Evolutionary conservation across 2,113 vertebrate species (phyloP).

Genomic region (Cariama cristata): DNA sequence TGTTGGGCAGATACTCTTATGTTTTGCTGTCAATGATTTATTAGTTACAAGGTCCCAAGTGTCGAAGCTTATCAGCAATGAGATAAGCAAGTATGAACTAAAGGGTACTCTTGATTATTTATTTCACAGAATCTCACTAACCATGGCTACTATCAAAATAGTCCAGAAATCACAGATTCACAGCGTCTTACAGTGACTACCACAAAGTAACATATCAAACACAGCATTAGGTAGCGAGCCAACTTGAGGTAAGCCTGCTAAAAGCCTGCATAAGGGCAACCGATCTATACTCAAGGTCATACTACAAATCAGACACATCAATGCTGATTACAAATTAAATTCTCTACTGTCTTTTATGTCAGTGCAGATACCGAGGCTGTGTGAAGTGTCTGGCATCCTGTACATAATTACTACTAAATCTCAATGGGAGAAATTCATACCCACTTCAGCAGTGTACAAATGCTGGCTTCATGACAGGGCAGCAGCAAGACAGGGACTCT

Average conservation of each 20-base stretch:
- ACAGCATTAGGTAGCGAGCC: background rate
- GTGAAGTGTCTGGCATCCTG: background rate
- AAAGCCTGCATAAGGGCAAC: background rate
- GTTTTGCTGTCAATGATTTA: constrained; percentile 38
- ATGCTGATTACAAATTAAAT: constrained; percentile 6
- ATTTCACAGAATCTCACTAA: background rate
- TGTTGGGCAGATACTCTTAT: background rate
- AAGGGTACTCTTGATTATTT: background rate
- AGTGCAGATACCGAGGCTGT: background rate
- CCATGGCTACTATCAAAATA: background rate
- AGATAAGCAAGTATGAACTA: background rate
- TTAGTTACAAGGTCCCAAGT: constrained; percentile 14
- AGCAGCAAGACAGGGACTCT: background rate
- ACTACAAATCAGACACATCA: background rate
- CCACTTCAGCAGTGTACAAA: background rate
- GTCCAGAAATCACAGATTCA: background rate
- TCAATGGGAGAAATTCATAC: background rate
- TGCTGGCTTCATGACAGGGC: background rate
- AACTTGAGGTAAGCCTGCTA: background rate
- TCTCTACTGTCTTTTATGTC: background rate
- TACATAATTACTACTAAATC: background rate
- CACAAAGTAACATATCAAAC: background rate
- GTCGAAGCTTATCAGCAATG: background rate
- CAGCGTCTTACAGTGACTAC: background rate
- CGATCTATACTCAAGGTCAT: background rate